Evolutionary conservation across 2,888 invertebrate species (phyloP).

Genomic region (Nineta flava): DNA sequence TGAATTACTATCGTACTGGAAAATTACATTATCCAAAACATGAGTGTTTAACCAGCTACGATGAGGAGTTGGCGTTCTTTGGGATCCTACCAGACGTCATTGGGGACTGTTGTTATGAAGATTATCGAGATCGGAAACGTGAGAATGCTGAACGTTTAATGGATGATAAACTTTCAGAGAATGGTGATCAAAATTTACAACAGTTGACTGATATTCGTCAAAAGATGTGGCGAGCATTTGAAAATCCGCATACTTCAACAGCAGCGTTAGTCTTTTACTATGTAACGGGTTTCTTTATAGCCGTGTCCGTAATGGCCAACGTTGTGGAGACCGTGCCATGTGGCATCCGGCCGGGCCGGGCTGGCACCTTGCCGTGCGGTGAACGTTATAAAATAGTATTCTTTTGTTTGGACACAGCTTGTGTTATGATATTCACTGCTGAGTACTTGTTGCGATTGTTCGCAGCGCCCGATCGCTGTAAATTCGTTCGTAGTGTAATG

Average conservation of each 20-base stretch:
- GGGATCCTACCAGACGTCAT: conserved; percentile 95
- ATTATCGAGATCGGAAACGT: conserved; percentile 95
- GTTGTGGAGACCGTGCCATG: conserved; percentile 96
- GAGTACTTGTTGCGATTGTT: conserved; percentile 91
- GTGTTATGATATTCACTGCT: conserved; percentile 99
- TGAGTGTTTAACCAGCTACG: conserved; percentile 97
- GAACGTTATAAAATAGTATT: conserved; percentile 96
- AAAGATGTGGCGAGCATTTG: conserved; percentile 99
- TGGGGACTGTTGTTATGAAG: conserved; percentile 99
- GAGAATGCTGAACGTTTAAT: conserved; percentile 96
- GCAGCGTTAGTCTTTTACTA: conserved; percentile 99
- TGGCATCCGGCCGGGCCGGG: conserved; percentile 72
- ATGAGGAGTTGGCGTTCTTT: conserved; percentile 98
- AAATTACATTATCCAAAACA: conserved; percentile 98
- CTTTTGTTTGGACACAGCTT: conserved; percentile 98
- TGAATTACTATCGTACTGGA: conserved; percentile 98
- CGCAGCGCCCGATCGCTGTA: conserved; percentile 96
- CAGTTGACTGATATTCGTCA: conserved; percentile 79
- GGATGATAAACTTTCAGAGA: conserved; percentile 92
- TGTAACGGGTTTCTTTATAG: conserved; percentile 99
- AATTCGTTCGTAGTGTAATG: conserved; percentile 97
- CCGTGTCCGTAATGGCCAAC: conserved; percentile 98
- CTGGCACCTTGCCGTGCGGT: conserved; percentile 85
- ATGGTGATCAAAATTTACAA: conserved; percentile 76
- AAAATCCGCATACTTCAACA: conserved; percentile 97